A percentile compares a stretch with the other conserved stretches of the same genome.
These are phyloP conservation scores for Erythrolamprus reginae DNA, from an alignment of 2,113 vertebrate species.

Conservation along the genomic window DNA sequence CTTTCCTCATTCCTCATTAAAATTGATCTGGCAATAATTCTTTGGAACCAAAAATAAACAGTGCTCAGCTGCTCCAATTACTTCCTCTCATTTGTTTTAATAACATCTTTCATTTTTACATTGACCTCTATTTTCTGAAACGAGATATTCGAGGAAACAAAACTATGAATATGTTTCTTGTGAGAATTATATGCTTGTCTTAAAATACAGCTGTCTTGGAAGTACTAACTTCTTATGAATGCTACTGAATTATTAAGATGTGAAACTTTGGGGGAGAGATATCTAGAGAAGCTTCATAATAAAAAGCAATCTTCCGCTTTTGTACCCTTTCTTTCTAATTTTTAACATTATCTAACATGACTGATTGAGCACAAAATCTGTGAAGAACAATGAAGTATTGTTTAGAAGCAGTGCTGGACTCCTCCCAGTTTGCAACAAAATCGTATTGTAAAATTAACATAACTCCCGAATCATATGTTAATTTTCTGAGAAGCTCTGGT, in stretches of 20 bases:
- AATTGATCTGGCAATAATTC: neutral
- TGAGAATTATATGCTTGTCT: slow-evolving; percentile 6
- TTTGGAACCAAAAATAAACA: slow-evolving; percentile 31
- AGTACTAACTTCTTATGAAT: slow-evolving; percentile 21
- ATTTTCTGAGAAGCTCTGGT: too few relatives aligned
- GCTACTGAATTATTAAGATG: slow-evolving; percentile 38
- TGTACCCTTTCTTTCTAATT: slow-evolving; percentile 54
- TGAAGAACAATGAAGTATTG: slow-evolving; percentile 53
- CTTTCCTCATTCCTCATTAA: neutral
- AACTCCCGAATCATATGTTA: too few relatives aligned
- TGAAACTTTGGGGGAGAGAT: slow-evolving; percentile 15
- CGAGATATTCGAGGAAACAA: neutral
- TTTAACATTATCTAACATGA: slow-evolving; percentile 55
- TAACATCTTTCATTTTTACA: slow-evolving; percentile 46
- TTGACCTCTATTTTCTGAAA: slow-evolving; percentile 26
- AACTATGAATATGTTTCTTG: slow-evolving; percentile 16
- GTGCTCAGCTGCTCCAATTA: slow-evolving; percentile 3
- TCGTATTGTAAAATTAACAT: too few relatives aligned
- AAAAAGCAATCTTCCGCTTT: slow-evolving; percentile 55
- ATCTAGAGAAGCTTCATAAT: slow-evolving; percentile 40
- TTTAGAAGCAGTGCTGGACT: neutral
- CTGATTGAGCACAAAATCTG: slow-evolving; percentile 44
- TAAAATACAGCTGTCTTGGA: slow-evolving; percentile 23
- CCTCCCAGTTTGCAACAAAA: too few relatives aligned
- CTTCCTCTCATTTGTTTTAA: slow-evolving; percentile 40